Percentiles rank a stretch among this genome's conserved stretches.
These are phyloP conservation scores for Borostomias antarcticus DNA, from an alignment of 2,797 vertebrate genomes.

Conservation along the genomic window DNA sequence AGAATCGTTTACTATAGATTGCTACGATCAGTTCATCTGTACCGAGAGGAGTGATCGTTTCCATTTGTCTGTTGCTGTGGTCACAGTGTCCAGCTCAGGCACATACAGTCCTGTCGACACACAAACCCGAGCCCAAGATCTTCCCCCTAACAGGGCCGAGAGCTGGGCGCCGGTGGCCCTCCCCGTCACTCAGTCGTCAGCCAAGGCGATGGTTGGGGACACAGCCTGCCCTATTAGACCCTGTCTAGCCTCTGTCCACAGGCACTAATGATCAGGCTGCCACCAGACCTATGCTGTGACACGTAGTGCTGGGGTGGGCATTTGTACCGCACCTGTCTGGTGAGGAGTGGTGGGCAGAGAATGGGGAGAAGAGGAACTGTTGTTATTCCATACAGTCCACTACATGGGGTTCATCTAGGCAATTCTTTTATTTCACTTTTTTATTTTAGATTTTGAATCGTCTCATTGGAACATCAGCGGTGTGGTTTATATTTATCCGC, in stretches of 20 bases:
- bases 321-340: too few relatives aligned
- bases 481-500: too few relatives aligned
- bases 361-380: not conserved
- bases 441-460: too few relatives aligned
- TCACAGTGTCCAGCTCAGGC: too few relatives aligned
- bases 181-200: not conserved
- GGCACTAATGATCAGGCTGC: conserved; percentile 7
- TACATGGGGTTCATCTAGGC: not conserved
- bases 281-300: not conserved
- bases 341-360: not conserved
- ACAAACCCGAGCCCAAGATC: not conserved
- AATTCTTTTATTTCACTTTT: not conserved
- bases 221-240: conserved; percentile 3
- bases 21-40: too few relatives aligned
- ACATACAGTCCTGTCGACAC: too few relatives aligned
- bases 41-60: too few relatives aligned
- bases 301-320: not conserved
- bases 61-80: too few relatives aligned
- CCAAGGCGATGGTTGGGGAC: not conserved
- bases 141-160: not conserved
- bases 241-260: conserved; percentile 7
- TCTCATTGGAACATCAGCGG: too few relatives aligned
- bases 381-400: not conserved
- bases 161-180: not conserved
- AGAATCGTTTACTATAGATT: too few relatives aligned